These are phyloP conservation scores for Drosophila gaucha DNA, from an alignment of 2,888 invertebrate species.

Conservation along the genomic window DNA sequence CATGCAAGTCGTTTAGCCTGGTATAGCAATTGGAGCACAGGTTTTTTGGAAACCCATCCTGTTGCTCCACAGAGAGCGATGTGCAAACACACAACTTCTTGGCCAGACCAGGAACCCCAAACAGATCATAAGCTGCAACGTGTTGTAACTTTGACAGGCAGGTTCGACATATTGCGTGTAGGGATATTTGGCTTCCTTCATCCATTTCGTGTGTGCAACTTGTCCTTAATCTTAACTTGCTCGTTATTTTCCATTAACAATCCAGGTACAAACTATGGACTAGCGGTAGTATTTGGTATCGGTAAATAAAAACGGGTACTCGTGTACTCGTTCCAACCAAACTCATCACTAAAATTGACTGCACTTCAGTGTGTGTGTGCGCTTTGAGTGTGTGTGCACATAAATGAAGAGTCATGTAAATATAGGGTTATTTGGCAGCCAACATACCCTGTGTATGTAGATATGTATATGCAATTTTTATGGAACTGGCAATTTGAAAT, in stretches of 20 bases:
- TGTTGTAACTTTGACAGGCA: conserved; percentile 70
- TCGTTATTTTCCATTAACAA: background rate
- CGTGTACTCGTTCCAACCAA: background rate
- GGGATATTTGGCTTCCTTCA: conserved; percentile 35
- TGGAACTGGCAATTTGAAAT: background rate
- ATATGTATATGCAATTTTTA: background rate
- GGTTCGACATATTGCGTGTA: conserved; percentile 79
- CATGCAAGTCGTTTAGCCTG: conserved; percentile 77
- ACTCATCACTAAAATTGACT: conserved; percentile 33
- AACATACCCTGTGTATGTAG: background rate
- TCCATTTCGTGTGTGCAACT: conserved; percentile 41
- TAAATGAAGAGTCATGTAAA: conserved; percentile 6
- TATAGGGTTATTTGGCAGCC: background rate
- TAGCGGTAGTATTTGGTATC: conserved; percentile 12
- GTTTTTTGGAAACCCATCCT: conserved; percentile 80
- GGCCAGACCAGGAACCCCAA: conserved; percentile 74
- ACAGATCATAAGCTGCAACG: conserved; percentile 66
- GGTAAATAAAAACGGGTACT: conserved; percentile 17
- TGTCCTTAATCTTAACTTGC: background rate
- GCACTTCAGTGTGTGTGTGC: background rate
- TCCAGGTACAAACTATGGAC: background rate
- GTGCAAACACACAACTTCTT: conserved; percentile 81
- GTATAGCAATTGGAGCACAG: conserved; percentile 74
- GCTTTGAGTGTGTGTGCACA: background rate
- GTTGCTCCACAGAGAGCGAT: conserved; percentile 74